Conservation (phyloP, 64 coral and sea anemone species). For the Acropora yongei region DNA sequence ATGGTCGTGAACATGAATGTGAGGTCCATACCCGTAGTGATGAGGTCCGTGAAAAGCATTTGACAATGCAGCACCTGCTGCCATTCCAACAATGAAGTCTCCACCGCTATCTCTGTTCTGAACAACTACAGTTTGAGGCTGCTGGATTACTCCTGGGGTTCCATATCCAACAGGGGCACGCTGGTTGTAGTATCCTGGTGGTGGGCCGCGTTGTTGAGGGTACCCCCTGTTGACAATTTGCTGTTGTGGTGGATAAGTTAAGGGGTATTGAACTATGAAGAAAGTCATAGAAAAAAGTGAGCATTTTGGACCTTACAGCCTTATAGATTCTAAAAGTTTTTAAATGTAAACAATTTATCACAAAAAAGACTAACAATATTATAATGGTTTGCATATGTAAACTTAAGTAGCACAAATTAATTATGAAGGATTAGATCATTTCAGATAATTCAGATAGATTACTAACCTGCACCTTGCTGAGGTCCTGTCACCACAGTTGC, state of each 20-base stretch:
- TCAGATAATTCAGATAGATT: too few species aligned
- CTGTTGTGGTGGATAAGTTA: slow-evolving; percentile 29
- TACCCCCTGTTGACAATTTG: background rate
- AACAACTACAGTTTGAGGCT: slow-evolving; percentile 63
- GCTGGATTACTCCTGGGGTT: slow-evolving; percentile 20
- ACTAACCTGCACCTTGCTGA: slow-evolving; percentile 22
- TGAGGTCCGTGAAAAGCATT: slow-evolving; percentile 68
- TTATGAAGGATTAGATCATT: too few species aligned
- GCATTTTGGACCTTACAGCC: background rate
- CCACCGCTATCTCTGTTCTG: slow-evolving; percentile 52
- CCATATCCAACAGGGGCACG: slow-evolving; percentile 22
- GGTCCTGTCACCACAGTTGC: slow-evolving; percentile 11
- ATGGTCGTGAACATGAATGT: slow-evolving; percentile 55
- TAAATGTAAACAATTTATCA: background rate
- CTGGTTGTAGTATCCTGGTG: slow-evolving; percentile 43
- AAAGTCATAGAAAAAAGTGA: background rate
- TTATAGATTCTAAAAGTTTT: background rate
- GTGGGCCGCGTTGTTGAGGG: slow-evolving; percentile 37
- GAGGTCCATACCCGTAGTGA: slow-evolving; percentile 26
- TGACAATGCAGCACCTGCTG: slow-evolving; percentile 60
- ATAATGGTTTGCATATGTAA: too few species aligned
- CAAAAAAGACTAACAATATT: too few species aligned
- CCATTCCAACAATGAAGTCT: slow-evolving; percentile 62
- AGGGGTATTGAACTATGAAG: slow-evolving; percentile 15
- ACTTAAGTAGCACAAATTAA: too few species aligned